Conservation (phyloP, 2,888 invertebrate genomes). For the Trachelus troglodyta region DNA sequence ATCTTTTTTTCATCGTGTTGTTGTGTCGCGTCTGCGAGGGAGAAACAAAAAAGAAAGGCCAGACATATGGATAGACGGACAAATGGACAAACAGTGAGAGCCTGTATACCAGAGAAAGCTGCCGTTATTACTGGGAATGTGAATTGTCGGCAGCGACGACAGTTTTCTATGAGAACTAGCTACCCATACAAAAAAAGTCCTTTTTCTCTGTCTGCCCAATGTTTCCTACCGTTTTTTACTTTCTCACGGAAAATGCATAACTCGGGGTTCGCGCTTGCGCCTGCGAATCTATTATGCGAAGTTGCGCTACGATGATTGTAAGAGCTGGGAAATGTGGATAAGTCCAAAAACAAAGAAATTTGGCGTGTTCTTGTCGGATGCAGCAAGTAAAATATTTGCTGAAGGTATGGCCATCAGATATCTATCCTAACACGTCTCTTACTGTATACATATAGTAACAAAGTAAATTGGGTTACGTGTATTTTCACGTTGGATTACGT, state of each 20-base stretch:
- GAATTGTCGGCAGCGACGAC: not conserved
- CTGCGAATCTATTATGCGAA: not conserved
- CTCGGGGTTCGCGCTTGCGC: not conserved
- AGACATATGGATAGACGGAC: not conserved
- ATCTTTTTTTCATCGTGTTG: not conserved
- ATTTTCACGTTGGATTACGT: conserved; percentile 46
- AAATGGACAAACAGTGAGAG: not conserved
- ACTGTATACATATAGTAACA: not conserved
- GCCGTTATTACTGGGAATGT: not conserved
- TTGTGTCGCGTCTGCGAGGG: not conserved
- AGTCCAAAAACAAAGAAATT: not conserved
- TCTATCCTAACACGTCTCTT: not conserved
- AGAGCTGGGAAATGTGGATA: not conserved
- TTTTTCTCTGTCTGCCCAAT: no score
- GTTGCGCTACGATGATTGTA: not conserved
- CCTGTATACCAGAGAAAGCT: not conserved
- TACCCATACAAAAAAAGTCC: no score
- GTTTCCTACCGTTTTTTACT: no score
- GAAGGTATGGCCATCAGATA: conserved; percentile 16
- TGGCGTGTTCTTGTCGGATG: not conserved
- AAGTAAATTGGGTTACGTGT: conserved; percentile 40
- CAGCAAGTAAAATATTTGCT: conserved; percentile 48
- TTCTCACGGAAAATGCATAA: not conserved
- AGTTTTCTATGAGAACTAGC: not conserved
- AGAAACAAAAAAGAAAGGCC: not conserved